Evolutionary conservation across 2,113 vertebrate genomes (phyloP), one percentile per base, ranked within the genome.

Genomic region (Geothlypis trichas): DNA sequence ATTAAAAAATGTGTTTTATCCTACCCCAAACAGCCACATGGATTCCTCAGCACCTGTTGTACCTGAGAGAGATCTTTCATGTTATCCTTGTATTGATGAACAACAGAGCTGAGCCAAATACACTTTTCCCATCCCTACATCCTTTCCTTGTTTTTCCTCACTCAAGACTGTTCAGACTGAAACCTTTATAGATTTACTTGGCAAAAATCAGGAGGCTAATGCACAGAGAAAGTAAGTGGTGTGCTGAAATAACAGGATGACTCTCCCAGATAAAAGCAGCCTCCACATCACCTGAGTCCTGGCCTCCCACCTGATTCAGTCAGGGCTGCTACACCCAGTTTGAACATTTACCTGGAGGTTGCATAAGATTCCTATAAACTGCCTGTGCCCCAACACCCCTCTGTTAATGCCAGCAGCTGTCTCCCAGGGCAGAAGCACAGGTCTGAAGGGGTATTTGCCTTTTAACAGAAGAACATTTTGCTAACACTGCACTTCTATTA

Each of bases 271-370:
- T 7, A 74, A 55, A 61, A 33, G 35, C 42, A 67, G 55, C 65
- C 30, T 80, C 41, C 3, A 1, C 26, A 13, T 5, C 0, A 0
- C 67, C 35, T 13, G 63, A 88, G 58, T 3, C 2, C 46, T 22
- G 17, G 24, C 37, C 51, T 66, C 55, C 33, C 54, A 81, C 52
- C 58, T 11, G 7, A 68, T 33, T 46, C 49, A 31, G 42, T 28
- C 74, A 17, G 4, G 5, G 35, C 30, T 13, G 1, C 66, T 72
- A 23, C 59, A 63, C 6, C 41, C 87, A 27, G 26, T 11, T 1
- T 30, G 66, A 82, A 77, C 14, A 16, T 17, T 42, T 49, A 27
- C 31, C 39, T 2, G 30, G 30, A 92, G 33, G 21, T 42, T 19
- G 8, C 10, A 4, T 7, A n/a, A 17, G 41, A 41, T 6, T 69